Base-by-base conservation (phyloP, 2,797 vertebrate species). In the Spheniscus humboldti region DNA sequence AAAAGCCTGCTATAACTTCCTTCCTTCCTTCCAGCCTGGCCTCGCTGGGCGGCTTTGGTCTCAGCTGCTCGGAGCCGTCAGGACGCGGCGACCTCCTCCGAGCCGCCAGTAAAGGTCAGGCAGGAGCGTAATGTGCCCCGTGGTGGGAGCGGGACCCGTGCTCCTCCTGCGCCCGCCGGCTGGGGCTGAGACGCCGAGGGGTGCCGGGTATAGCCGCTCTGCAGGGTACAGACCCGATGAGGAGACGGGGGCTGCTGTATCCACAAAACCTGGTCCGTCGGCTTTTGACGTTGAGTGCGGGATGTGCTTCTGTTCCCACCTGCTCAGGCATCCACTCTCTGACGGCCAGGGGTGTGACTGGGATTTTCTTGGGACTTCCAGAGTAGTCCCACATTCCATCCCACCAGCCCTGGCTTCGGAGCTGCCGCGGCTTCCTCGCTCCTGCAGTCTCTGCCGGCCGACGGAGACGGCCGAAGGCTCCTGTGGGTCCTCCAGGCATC, bases 1-100 rank as follows among this genome's bases (percentile, higher is more conserved):
- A 86, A 92, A 95, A 95, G 85, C 75, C 75, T 74, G 68, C 93
- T 97, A 96, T 96, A 92, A 94, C 93, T 97, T 97, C 92, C 95
- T 96, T 96, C 95, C 94, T 97, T 96, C 95, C 93, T 96, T 96
- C 94, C 92, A 94, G 82, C 93, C 79, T 57, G 82, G 93, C 79
- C 90, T 95, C 2, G 25, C 92, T 15, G 85, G 37, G 94, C 41
- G 15, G 83, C 63, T 69, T 37, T 5, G 2, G 39, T 63, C 91
- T 71, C 95, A 96, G 96, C 96, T 95, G 92, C 94, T 91, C 2
- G 0, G 89, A 96, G 95, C 89, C 0, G 0, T 94, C 96, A 74
- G 84, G 87, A 88, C 4, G 0, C 0, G 0, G 85, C 0, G 9
- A 83, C 81, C 81, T 92, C 76, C 94, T 87, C 57, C 1, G 3